Conservation (phyloP, 2,797 vertebrate species). For the Arnoldichthys spilopterus region DNA sequence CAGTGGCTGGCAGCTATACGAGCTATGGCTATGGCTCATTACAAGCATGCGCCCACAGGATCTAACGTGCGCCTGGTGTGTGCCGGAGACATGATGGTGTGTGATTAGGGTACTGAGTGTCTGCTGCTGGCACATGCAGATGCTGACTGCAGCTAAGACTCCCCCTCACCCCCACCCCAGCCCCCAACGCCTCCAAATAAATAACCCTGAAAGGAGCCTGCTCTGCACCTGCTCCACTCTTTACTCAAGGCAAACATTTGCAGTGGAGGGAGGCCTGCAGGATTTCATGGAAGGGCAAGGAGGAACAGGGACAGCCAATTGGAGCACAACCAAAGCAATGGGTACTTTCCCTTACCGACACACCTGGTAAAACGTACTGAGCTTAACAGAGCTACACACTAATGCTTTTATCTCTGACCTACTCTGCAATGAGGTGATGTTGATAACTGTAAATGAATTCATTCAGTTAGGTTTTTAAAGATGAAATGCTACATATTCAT, state of each 20-base stretch:
- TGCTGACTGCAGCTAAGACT: slow-evolving; percentile 58
- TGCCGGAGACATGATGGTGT: slow-evolving; percentile 62
- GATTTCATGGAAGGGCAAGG: slow-evolving; percentile 11
- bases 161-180: slow-evolving; percentile 1
- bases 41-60: slow-evolving; percentile 52
- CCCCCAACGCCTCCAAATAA: slow-evolving; percentile 34
- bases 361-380: slow-evolving; percentile 33
- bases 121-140: slow-evolving; percentile 61
- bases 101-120: slow-evolving; percentile 52
- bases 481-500: no score
- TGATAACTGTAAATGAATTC: slow-evolving; percentile 4
- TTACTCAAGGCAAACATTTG: slow-evolving; percentile 66
- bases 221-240: slow-evolving; percentile 70
- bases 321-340: slow-evolving; percentile 13
- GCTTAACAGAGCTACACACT: not conserved
- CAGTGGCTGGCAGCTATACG: not conserved
- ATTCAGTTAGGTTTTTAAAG: no score
- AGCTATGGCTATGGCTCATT: slow-evolving; percentile 27
- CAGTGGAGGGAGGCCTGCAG: slow-evolving; percentile 31
- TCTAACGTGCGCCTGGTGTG: slow-evolving; percentile 62
- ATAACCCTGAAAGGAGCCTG: slow-evolving; percentile 55
- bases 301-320: slow-evolving; percentile 23
- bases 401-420: slow-evolving; percentile 23
- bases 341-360: slow-evolving; percentile 40
- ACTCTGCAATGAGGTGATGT: not conserved